Conservation (phyloP, 1,140 invertebrate genomes). For the Drosophila santomea region DNA sequence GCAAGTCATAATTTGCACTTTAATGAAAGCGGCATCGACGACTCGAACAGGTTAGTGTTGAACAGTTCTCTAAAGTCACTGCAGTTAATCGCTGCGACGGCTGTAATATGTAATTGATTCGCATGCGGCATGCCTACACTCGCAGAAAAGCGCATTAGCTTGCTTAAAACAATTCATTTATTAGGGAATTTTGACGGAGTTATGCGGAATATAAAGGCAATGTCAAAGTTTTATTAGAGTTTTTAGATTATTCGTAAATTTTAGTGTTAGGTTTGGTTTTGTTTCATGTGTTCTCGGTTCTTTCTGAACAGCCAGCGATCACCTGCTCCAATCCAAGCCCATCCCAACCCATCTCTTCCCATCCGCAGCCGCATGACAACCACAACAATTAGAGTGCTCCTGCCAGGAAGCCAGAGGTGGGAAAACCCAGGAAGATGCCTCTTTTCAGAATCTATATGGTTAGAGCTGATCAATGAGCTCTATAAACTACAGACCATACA, state of each 20-base stretch:
- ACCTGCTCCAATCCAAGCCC: neutral
- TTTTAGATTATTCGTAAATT: too few species aligned
- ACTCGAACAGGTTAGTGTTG: slow-evolving; percentile 68
- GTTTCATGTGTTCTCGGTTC: neutral
- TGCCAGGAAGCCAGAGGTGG: slow-evolving; percentile 36
- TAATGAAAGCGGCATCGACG: slow-evolving; percentile 74
- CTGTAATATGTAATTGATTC: slow-evolving; percentile 78
- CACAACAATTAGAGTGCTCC: slow-evolving; percentile 72
- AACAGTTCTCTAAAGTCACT: slow-evolving; percentile 74
- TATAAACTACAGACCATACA: too few species aligned
- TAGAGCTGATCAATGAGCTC: too few species aligned
- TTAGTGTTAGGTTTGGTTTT: neutral
- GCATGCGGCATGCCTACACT: slow-evolving; percentile 39
- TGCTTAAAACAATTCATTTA: neutral
- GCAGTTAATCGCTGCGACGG: slow-evolving; percentile 76
- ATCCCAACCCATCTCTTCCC: neutral
- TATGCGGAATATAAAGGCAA: too few species aligned
- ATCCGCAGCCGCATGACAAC: slow-evolving; percentile 56
- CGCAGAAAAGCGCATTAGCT: neutral
- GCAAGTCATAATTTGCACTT: slow-evolving; percentile 83
- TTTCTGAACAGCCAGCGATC: neutral
- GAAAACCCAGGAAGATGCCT: neutral
- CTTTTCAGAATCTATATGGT: neutral
- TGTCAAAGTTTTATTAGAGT: too few species aligned
- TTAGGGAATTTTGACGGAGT: neutral